phyloP scores from a whole-genome alignment of 2,888 invertebrate genomes.

The Lycaena phlaeas region DNA sequence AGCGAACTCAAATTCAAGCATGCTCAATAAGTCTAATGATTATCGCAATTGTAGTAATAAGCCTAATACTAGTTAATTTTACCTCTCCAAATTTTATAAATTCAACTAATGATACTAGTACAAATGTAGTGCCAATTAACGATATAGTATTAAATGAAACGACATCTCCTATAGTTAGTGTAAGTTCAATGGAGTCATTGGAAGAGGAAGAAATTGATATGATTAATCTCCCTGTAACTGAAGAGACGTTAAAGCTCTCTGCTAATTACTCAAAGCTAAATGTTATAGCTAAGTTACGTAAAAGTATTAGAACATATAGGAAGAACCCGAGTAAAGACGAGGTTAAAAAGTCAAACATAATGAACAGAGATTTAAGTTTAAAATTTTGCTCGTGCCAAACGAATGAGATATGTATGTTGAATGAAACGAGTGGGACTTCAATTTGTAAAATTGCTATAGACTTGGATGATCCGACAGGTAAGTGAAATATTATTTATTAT shows the following conservation, averaged over 20 bases:
- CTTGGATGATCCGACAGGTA: constrained; percentile 74
- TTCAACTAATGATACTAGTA: constrained; percentile 45
- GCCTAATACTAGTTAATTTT: constrained; percentile 66
- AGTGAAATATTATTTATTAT: too few relatives aligned
- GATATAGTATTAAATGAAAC: constrained; percentile 41
- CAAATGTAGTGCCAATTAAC: constrained; percentile 61
- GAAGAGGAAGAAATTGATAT: constrained; percentile 21
- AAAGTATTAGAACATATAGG: constrained; percentile 59
- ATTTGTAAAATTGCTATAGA: constrained; percentile 69
- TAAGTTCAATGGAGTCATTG: constrained; percentile 30
- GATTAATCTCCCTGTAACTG: constrained; percentile 30
- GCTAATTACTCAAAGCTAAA: constrained; percentile 34
- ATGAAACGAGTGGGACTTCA: constrained; percentile 73
- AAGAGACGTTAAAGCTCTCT: constrained; percentile 25
- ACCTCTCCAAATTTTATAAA: constrained; percentile 54
- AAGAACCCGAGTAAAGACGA: constrained; percentile 35
- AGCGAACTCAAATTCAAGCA: constrained; percentile 64
- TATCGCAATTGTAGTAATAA: constrained; percentile 62
- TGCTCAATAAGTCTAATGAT: constrained; percentile 71
- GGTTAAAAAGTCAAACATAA: constrained; percentile 40
- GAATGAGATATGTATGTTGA: constrained; percentile 76
- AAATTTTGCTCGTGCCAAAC: constrained; percentile 68
- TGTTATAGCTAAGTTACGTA: constrained; percentile 51
- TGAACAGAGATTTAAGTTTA: constrained; percentile 48
- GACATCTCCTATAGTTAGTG: constrained; percentile 38